These are phyloP conservation scores for Euwallacea similis DNA, from an alignment of 1,140 invertebrate genomes.

Conservation along the genomic window DNA sequence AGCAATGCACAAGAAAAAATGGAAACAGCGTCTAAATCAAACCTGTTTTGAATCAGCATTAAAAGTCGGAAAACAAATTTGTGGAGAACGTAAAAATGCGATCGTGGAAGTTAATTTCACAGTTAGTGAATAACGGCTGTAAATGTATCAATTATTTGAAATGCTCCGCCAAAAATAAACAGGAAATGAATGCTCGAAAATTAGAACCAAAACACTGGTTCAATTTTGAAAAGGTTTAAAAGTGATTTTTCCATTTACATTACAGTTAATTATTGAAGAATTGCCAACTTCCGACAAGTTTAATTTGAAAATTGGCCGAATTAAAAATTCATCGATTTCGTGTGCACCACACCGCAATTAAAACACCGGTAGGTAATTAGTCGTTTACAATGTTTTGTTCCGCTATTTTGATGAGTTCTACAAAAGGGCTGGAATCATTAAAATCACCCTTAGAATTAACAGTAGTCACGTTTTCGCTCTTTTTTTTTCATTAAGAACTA, in stretches of 20 bases:
- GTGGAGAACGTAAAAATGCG: constrained; percentile 41
- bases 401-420: too few species aligned
- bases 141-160: constrained; percentile 47
- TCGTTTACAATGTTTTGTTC: not conserved
- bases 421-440: not conserved
- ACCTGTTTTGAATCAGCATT: not conserved
- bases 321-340: not conserved
- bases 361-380: not conserved
- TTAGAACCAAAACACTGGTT: constrained; percentile 36
- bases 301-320: constrained; percentile 5
- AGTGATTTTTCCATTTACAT: constrained; percentile 5
- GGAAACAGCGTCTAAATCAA: not conserved
- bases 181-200: constrained; percentile 42
- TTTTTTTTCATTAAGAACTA: constrained; percentile 11
- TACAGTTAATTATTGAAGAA: not conserved
- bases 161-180: constrained; percentile 41
- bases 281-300: not conserved
- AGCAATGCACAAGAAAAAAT: not conserved
- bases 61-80: constrained; percentile 42
- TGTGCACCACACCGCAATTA: not conserved
- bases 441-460: not conserved
- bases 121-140: constrained; percentile 43
- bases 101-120: constrained; percentile 45
- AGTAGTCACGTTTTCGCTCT: constrained; percentile 6
- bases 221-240: constrained; percentile 38